Evolutionary conservation across 2,888 invertebrate species (phyloP).

Genomic region (Siphlonurus alternatus): DNA sequence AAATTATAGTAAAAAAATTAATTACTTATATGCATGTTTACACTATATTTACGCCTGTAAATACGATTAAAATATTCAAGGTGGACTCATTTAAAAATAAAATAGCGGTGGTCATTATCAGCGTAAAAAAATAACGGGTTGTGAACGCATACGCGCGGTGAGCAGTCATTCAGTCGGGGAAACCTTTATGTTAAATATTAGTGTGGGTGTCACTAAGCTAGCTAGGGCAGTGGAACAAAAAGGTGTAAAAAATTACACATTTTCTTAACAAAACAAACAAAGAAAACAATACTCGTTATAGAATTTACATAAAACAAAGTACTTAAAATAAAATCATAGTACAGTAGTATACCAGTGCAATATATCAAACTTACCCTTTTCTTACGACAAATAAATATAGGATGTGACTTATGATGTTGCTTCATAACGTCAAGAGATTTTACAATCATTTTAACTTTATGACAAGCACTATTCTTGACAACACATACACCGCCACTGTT

Average conservation of each 20-base stretch:
- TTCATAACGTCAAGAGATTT: background rate
- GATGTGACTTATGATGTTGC: background rate
- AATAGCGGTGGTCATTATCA: background rate
- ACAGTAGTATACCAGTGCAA: too few relatives aligned
- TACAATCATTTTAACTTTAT: background rate
- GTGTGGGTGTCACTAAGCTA: background rate
- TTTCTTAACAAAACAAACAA: too few relatives aligned
- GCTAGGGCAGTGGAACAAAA: background rate
- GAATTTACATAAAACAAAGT: too few relatives aligned
- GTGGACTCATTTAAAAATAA: too few relatives aligned
- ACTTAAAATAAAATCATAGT: too few relatives aligned
- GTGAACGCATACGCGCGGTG: too few relatives aligned
- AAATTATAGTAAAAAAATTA: too few relatives aligned
- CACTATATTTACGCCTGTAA: too few relatives aligned
- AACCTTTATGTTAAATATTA: background rate
- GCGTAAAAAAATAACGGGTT: background rate
- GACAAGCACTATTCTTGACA: background rate
- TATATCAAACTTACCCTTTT: background rate
- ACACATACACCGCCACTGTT: background rate
- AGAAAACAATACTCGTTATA: too few relatives aligned
- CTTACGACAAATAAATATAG: background rate
- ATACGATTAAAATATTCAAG: too few relatives aligned
- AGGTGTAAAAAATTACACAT: background rate
- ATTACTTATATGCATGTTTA: too few relatives aligned
- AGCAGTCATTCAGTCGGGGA: background rate